Percentiles rank a stretch among this genome's conserved stretches.
phyloP scores from a whole-genome alignment of 2,113 vertebrate genomes.

The Psittacula cyanocephala region DNA sequence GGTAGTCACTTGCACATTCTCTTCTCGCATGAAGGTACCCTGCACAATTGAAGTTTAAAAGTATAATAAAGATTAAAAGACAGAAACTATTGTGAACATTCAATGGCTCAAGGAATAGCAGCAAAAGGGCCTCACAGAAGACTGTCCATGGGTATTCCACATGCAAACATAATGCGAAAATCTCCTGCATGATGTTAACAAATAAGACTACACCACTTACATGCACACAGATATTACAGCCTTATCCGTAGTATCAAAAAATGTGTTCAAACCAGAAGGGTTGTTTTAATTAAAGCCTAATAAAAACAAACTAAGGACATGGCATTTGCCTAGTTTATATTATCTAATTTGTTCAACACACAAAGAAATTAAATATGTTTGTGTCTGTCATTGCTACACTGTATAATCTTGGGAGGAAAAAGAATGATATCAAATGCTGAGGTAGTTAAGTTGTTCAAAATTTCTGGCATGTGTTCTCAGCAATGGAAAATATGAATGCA shows the following conservation, averaged over 20 bases:
- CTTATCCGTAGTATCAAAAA: not conserved
- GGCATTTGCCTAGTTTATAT: not conserved
- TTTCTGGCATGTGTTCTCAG: not conserved
- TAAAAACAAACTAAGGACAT: not conserved
- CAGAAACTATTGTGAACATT: not conserved
- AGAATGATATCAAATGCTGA: not conserved
- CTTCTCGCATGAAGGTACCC: not conserved
- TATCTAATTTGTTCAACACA: not conserved
- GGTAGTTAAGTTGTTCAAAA: not conserved
- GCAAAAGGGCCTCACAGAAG: not conserved
- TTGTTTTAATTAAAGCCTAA: not conserved
- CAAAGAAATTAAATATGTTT: not conserved
- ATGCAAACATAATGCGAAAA: not conserved
- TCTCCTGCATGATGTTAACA: rapidly evolving
- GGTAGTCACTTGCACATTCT: not conserved
- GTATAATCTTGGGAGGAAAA: not conserved
- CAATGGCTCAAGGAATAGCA: not conserved
- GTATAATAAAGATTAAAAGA: not conserved
- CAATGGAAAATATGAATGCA: not conserved
- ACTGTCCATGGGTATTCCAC: not conserved
- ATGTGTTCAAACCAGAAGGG: not conserved
- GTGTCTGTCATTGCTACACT: not conserved
- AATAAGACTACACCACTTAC: not conserved
- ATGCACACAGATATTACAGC: not conserved
- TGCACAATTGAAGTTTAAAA: not conserved